Conservation (phyloP, 53 echinoderm and acorn worm genomes). For the Holothuria scabra region DNA sequence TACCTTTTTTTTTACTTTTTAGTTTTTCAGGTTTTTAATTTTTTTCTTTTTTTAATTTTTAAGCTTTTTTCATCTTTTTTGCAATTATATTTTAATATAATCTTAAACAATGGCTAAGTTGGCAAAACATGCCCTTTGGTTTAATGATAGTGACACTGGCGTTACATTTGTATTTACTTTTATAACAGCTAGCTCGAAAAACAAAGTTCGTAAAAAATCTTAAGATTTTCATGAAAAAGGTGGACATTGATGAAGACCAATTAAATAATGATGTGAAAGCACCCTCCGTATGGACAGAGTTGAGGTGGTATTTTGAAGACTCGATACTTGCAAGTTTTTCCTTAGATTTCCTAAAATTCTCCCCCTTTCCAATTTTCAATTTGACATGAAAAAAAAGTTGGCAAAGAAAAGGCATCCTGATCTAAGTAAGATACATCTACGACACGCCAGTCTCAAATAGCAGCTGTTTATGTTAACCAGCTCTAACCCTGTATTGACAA, state of each 20-base stretch:
- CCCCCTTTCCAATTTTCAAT: slow-evolving; percentile 28
- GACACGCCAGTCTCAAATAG: slow-evolving; percentile 52
- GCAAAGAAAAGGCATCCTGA: slow-evolving; percentile 55
- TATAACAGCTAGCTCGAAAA: slow-evolving; percentile 46
- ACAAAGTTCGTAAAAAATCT: slow-evolving; percentile 31
- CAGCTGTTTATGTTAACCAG: slow-evolving; percentile 40
- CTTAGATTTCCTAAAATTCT: slow-evolving; percentile 27
- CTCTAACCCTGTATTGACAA: slow-evolving; percentile 51
- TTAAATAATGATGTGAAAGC: slow-evolving; percentile 47
- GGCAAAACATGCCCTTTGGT: slow-evolving; percentile 46
- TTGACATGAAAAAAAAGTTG: slow-evolving; percentile 39
- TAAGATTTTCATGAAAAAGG: slow-evolving; percentile 14
- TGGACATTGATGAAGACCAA: slow-evolving; percentile 47
- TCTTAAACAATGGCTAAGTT: slow-evolving; percentile 45
- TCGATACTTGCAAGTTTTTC: slow-evolving; percentile 43
- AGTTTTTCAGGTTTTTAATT: not conserved
- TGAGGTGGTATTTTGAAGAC: slow-evolving; percentile 47
- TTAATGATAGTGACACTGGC: slow-evolving; percentile 50
- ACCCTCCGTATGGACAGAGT: slow-evolving; percentile 47
- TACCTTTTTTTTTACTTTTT: not conserved
- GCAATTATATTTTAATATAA: slow-evolving; percentile 35
- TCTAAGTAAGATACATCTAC: slow-evolving; percentile 40
- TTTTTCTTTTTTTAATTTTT: not conserved
- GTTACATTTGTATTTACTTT: slow-evolving; percentile 38
- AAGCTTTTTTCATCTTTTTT: not conserved